These are phyloP conservation scores for Arion vulgaris DNA, from an alignment of 1,140 invertebrate species.

Conservation along the genomic window DNA sequence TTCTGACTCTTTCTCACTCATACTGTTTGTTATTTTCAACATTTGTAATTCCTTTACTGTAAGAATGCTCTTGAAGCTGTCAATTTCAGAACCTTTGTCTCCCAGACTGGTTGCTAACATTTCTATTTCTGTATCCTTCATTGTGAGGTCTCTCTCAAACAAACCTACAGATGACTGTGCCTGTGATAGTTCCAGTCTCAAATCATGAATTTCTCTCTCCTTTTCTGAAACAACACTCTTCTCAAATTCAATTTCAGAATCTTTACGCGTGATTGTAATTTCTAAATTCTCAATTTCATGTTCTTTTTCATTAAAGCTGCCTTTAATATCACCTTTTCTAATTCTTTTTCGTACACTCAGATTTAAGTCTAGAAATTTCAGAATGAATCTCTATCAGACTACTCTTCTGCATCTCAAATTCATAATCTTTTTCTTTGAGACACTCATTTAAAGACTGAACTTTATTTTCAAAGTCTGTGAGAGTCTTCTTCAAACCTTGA, in stretches of 20 bases:
- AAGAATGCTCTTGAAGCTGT: background rate
- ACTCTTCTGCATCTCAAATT: background rate
- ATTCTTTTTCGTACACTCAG: background rate
- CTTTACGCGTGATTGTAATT: background rate
- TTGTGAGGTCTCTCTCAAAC: background rate
- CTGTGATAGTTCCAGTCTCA: background rate
- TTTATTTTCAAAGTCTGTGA: constrained; percentile 25
- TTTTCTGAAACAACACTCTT: background rate
- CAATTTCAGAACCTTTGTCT: constrained; percentile 1
- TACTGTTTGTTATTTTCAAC: background rate
- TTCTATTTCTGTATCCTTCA: background rate
- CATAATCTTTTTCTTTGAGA: background rate
- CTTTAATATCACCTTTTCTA: background rate
- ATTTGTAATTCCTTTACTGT: background rate
- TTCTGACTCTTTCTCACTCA: background rate
- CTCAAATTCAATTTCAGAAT: background rate
- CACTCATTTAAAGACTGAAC: background rate
- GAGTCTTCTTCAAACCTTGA: constrained; percentile 15
- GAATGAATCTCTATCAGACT: background rate
- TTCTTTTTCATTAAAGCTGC: background rate
- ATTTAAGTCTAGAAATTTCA: background rate
- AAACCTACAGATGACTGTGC: background rate
- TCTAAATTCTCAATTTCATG: background rate
- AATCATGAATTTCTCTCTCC: background rate
- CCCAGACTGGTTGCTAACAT: background rate